Conservation (phyloP, 53 echinoderm and acorn worm genomes). For the Temnopleurus reevesii region DNA sequence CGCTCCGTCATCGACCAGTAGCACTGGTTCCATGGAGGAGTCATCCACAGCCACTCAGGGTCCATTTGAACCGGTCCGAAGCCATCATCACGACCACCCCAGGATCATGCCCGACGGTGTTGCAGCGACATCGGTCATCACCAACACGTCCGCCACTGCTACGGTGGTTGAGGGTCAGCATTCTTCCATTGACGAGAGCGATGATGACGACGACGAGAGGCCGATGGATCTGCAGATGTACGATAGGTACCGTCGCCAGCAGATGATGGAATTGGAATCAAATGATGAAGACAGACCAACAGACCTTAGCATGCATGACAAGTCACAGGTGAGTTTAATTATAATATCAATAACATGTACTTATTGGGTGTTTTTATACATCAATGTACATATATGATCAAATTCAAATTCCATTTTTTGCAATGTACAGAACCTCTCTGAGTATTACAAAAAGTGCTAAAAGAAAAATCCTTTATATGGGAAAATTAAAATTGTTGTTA, state of each 20-base stretch:
- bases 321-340: slow-evolving; percentile 28
- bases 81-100: background rate
- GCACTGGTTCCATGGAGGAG: background rate
- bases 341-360: no score
- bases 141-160: slow-evolving; percentile 18
- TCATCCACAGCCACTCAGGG: background rate
- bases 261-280: background rate
- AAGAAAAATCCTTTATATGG: no score
- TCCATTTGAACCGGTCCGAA: background rate
- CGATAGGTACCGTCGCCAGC: background rate
- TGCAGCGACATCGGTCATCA: slow-evolving; percentile 36
- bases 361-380: no score
- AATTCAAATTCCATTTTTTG: no score
- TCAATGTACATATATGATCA: no score
- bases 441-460: no score
- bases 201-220: slow-evolving; percentile 9
- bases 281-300: slow-evolving; percentile 36
- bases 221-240: slow-evolving; percentile 51
- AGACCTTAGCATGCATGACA: slow-evolving; percentile 27
- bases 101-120: background rate
- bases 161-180: background rate
- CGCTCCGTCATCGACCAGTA: slow-evolving; percentile 21
- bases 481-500: no score
- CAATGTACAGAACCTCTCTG: no score
- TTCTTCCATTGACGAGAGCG: background rate